A percentile compares a stretch with the other conserved stretches of the same genome.
These are phyloP conservation scores for Diachasma alloeum DNA, from an alignment of 1,140 invertebrate genomes.

Conservation along the genomic window DNA sequence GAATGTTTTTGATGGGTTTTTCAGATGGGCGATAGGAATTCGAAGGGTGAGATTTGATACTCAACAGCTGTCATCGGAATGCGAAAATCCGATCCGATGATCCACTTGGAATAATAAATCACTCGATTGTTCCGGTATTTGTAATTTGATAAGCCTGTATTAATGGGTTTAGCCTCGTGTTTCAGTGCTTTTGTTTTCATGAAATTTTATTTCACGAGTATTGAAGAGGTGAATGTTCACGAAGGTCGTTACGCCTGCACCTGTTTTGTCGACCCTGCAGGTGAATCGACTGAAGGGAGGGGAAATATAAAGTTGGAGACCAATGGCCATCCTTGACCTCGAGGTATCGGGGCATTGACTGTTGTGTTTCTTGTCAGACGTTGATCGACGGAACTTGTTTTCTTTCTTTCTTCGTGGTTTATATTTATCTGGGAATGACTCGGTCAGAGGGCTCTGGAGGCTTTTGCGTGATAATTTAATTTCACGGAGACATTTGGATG, in stretches of 20 bases:
- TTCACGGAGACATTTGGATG: neutral
- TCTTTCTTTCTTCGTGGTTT: neutral
- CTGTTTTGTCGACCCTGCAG: slow-evolving; percentile 29
- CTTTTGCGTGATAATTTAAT: neutral
- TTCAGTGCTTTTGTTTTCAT: neutral
- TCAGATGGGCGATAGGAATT: no score
- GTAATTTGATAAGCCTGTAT: neutral
- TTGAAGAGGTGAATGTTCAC: slow-evolving; percentile 38
- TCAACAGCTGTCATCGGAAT: neutral
- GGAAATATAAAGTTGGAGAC: slow-evolving; percentile 16
- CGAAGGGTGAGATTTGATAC: neutral
- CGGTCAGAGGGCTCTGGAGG: neutral
- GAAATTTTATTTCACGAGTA: neutral
- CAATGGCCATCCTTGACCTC: slow-evolving; percentile 36
- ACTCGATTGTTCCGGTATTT: neutral
- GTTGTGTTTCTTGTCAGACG: neutral
- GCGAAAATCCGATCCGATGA: neutral
- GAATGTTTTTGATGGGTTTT: no score
- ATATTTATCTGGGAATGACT: neutral
- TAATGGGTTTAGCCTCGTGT: neutral
- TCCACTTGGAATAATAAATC: neutral
- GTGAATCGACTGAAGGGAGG: slow-evolving; percentile 9
- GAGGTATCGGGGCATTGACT: slow-evolving; percentile 21
- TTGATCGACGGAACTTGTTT: slow-evolving; percentile 22
- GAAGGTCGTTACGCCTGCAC: slow-evolving; percentile 42